Evolutionary conservation across 2,113 vertebrate genomes (phyloP).

Genomic region (Corapipo altera): DNA sequence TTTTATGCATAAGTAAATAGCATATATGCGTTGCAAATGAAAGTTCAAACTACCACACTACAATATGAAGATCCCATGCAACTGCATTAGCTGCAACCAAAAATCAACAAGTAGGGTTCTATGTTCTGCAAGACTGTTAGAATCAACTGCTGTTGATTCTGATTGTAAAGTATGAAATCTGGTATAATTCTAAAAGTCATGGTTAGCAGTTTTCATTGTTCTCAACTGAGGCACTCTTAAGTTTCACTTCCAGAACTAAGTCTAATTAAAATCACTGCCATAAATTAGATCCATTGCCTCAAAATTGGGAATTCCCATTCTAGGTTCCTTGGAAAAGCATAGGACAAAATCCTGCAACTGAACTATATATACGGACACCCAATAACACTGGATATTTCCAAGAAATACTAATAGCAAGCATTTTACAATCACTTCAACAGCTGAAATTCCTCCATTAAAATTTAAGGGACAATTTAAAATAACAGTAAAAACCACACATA

Average conservation of each 20-base stretch:
- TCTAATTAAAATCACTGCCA: background rate
- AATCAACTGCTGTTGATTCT: background rate
- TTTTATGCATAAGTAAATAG: background rate
- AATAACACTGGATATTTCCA: background rate
- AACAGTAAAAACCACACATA: background rate
- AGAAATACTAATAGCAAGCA: background rate
- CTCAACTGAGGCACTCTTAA: background rate
- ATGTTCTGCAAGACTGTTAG: background rate
- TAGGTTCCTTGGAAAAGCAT: background rate
- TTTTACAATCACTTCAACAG: background rate
- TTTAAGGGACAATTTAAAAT: background rate
- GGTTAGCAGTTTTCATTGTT: background rate
- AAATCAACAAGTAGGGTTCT: background rate
- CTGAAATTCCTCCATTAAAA: background rate
- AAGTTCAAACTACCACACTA: background rate
- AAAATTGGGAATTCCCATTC: background rate
- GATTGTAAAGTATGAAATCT: background rate
- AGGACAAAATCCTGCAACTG: background rate
- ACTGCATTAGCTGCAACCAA: background rate
- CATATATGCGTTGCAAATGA: background rate
- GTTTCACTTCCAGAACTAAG: background rate
- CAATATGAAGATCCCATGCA: background rate
- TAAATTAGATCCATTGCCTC: background rate
- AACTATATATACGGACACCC: background rate
- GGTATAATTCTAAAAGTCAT: background rate